Conservation (phyloP, 2,797 vertebrate genomes). For the Uromys caudimaculatus region DNA sequence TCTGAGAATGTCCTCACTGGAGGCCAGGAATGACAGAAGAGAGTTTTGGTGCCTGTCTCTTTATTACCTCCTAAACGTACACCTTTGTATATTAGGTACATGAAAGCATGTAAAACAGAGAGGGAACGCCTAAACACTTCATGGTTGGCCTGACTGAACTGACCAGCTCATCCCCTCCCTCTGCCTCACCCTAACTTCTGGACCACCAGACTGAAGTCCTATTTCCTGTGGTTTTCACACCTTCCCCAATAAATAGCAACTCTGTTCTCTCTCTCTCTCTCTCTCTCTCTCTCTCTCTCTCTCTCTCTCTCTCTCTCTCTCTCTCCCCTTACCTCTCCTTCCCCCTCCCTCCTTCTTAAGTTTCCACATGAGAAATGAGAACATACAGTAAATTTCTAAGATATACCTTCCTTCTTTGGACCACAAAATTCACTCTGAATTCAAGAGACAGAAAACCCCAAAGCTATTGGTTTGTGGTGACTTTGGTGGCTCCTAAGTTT, state of each 20-base stretch:
- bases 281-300: background rate
- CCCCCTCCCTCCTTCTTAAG: background rate
- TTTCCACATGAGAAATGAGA: background rate
- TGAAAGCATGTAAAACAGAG: background rate
- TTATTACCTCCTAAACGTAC: background rate
- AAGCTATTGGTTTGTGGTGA: background rate
- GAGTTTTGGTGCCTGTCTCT: background rate
- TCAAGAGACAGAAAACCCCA: background rate
- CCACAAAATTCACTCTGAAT: background rate
- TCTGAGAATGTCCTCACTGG: background rate
- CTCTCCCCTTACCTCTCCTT: accelerated
- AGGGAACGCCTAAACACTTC: background rate
- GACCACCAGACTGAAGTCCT: background rate
- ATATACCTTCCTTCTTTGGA: background rate
- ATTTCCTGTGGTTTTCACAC: background rate
- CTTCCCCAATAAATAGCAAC: background rate
- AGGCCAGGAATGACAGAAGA: background rate
- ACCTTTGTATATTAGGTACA: background rate
- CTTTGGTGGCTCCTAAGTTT: background rate
- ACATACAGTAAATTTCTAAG: background rate
- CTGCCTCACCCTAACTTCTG: background rate
- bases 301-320: background rate
- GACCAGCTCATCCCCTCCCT: background rate
- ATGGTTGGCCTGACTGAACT: background rate
- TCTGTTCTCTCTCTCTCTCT: no score